Evolutionary conservation across 1,140 invertebrate species (phyloP), one percentile per base, ranked within the genome.

Genomic region (Drosophila sulfurigaster): DNA sequence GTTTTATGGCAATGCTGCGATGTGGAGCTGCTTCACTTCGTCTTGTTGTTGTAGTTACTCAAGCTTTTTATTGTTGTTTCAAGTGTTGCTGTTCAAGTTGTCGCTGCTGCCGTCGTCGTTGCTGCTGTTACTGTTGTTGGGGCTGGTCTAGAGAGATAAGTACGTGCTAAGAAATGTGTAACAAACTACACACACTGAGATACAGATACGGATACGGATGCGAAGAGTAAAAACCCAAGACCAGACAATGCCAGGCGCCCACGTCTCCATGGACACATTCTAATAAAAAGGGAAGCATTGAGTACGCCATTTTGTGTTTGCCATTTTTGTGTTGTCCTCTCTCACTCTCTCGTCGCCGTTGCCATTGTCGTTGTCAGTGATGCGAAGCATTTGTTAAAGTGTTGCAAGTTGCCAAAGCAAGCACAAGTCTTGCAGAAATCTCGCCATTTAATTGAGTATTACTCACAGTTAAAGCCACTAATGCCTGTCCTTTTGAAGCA

Each of bases 141-240:
- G 38, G 57, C 62, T 79, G 64, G 67, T 80, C 43, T 54, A 72
- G 45, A 72, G 45, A 83, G 85, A 83, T 87, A 87, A 88, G 80
- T 87, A 87, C 83, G 83, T 87, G 83, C 83, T 89, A 89, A 81
- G 85, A 87, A 88, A 80, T 78, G 79, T 87, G 78, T 87, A 70
- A 79, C 77, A 74, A 74, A 82, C 82, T 77, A 74, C 68, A 85
- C 48, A 77, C 74, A 72, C 64, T 57, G 46, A 70, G 28, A 58
- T 54, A 63, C 43, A 62, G 25, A 82, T 60, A 78, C 60, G 52
- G 46, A 72, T 64, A 63, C 71, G 64, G 11, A 51, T 56, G 8
- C 7, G 56, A 48, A 59, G 20, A 25, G 66, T 32, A 28, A 25
- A 20, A 54, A 67, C 30, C 56, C 15, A 7, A 52, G 20, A 58